Conservation (phyloP, 2,113 vertebrate genomes). For the Rhea pennata region DNA sequence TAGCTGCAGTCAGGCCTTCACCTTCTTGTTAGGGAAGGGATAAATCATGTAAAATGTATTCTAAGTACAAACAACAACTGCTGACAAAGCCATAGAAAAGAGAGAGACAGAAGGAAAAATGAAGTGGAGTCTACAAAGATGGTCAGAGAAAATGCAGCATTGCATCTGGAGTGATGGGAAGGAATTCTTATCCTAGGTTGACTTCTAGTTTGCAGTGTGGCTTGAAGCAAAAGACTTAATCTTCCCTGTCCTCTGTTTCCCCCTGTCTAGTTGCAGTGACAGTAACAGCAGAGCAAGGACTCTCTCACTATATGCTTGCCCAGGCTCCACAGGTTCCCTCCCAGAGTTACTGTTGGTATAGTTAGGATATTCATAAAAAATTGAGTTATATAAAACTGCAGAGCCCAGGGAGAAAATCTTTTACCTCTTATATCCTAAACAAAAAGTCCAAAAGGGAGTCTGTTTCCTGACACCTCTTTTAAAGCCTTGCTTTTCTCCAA, state of each 20-base stretch:
- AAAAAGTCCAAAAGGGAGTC: neutral
- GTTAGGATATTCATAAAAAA: neutral
- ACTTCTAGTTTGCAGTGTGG: neutral
- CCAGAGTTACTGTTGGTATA: neutral
- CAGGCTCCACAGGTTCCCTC: fast-evolving
- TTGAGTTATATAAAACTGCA: neutral
- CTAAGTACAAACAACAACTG: neutral
- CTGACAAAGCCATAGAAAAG: neutral
- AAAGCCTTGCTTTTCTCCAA: neutral
- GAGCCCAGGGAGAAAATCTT: neutral
- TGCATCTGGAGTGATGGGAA: neutral
- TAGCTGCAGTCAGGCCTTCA: slow-evolving; percentile 27
- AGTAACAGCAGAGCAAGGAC: neutral
- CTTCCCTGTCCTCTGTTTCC: neutral
- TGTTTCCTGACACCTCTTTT: neutral
- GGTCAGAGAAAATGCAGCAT: neutral
- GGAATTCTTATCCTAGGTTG: neutral
- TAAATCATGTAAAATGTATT: slow-evolving; percentile 38
- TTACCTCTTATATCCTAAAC: neutral
- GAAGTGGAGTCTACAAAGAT: neutral
- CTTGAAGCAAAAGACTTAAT: neutral
- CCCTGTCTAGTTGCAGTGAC: neutral
- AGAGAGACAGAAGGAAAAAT: neutral
- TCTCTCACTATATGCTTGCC: neutral
- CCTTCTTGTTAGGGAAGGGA: slow-evolving; percentile 35